Conservation (phyloP, 2,888 invertebrate species). For the Drosophila mercatorum region DNA sequence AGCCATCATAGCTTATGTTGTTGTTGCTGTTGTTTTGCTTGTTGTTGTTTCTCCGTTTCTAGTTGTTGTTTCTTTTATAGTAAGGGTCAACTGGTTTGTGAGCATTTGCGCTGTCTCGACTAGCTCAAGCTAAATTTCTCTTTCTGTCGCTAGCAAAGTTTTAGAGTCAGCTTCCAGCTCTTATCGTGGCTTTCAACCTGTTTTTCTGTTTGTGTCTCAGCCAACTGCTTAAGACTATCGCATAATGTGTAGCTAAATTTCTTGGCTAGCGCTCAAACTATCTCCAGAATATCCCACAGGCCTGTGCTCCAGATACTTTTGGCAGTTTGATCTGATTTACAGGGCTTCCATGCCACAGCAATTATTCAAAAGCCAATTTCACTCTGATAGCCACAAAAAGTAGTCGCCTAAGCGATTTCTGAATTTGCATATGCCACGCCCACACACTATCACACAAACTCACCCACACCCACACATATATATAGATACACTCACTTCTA, state of each 20-base stretch:
- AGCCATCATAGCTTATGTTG: neutral
- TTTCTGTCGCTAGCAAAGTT: neutral
- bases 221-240: neutral
- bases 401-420: conserved; percentile 69
- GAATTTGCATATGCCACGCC: conserved; percentile 73
- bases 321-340: conserved; percentile 41
- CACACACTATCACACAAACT: conserved; percentile 6
- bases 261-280: neutral
- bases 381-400: conserved; percentile 54
- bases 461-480: neutral
- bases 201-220: neutral
- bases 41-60: neutral
- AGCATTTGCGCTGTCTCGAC: conserved; percentile 24
- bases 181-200: conserved; percentile 1
- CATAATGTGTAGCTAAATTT: conserved; percentile 15
- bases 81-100: conserved; percentile 42
- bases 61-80: neutral
- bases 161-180: neutral
- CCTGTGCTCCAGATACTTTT: conserved; percentile 17
- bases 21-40: neutral
- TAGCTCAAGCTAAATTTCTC: conserved; percentile 10
- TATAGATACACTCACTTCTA: conserved; percentile 2
- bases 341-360: conserved; percentile 40
- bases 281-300: neutral
- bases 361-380: conserved; percentile 65